Percentiles rank a stretch among this genome's conserved stretches.
Evolutionary conservation across 2,888 invertebrate genomes (phyloP).

Genomic region (Erebia aethiops): DNA sequence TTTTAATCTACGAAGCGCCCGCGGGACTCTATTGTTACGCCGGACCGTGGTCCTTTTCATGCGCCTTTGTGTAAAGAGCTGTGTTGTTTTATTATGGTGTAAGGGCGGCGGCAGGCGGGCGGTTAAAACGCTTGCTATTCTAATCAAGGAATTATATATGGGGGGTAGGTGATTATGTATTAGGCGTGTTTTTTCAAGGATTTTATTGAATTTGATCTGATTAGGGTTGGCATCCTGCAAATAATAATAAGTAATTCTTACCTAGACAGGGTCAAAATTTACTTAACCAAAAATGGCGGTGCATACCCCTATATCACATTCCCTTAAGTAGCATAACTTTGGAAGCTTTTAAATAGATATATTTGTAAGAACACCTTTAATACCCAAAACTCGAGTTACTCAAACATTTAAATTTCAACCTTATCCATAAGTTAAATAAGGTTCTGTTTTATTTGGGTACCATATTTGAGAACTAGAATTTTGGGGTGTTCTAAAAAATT

Average conservation of each 20-base stretch:
- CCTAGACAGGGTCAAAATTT: conserved; percentile 17
- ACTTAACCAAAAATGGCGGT: conserved; percentile 6
- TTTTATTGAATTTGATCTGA: no score
- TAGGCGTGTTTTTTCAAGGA: no score
- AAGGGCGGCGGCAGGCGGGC: conserved; percentile 24
- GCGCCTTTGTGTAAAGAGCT: conserved; percentile 21
- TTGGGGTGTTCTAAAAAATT: background rate
- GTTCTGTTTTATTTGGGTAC: background rate
- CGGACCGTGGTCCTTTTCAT: conserved; percentile 42
- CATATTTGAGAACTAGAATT: background rate
- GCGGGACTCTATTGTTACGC: conserved; percentile 53
- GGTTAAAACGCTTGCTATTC: conserved; percentile 21
- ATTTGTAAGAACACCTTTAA: conserved; percentile 21
- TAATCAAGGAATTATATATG: conserved; percentile 16
- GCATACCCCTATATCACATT: conserved; percentile 9
- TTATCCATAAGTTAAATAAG: background rate
- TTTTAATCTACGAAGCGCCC: conserved; percentile 55
- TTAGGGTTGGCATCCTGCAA: no score
- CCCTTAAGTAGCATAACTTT: conserved; percentile 29
- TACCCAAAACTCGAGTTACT: background rate
- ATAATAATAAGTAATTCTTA: conserved; percentile 2
- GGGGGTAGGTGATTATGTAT: background rate
- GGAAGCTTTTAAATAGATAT: conserved; percentile 26
- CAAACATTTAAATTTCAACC: background rate
- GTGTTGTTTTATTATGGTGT: conserved; percentile 26